Base-by-base conservation (phyloP, 2,888 invertebrate genomes). In the Limnephilus lunatus region DNA sequence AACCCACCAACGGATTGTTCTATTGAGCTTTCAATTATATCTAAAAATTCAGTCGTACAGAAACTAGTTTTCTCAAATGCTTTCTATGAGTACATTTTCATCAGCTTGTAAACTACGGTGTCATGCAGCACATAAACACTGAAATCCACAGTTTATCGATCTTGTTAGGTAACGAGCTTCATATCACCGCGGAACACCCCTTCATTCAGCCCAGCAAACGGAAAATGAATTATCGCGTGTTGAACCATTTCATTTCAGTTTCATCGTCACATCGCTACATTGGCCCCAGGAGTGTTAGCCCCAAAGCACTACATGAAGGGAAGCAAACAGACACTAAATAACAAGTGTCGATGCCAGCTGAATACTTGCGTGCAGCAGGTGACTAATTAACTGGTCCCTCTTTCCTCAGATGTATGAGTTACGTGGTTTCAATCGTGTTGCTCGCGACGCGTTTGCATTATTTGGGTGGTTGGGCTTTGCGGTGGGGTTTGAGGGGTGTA, bases 191-290 rank as follows among this genome's bases (percentile, higher is more conserved):
- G 30, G 82, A 83, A 35, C 82, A 83, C 87, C 87, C 87, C 87
- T 87, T 87, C 87, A 87, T 87, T 87, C 87, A 87, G 87, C 32
- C 48, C 68, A 53, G 30, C 87, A 87, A 53, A 87, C 87, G 48
- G 87, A 87, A 87, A 87, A 87, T 87, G 87, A 87, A 48, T 53
- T 87, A 87, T 87, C 31, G 87, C 53, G 87, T 87, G 87, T 31
- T 48, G 48, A 39, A 39, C 85, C 39, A 30, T 30, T 87, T 87
- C 30, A 53, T 87, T 87, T 87, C 32, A 87, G 87, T 53, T 53
- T 53, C 48, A 31, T 19, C 44, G 85, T 44, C 39, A 85, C 35
- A 3, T 85, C 44, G 85, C 85, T 85, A 44, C 85, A 85, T 85
- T 85, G 85, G 85, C 85, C 85, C 85, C 53, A 30, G 48, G 87